Evolutionary conservation across 2,113 vertebrate species (phyloP).

Genomic region (Monopterus albus): DNA sequence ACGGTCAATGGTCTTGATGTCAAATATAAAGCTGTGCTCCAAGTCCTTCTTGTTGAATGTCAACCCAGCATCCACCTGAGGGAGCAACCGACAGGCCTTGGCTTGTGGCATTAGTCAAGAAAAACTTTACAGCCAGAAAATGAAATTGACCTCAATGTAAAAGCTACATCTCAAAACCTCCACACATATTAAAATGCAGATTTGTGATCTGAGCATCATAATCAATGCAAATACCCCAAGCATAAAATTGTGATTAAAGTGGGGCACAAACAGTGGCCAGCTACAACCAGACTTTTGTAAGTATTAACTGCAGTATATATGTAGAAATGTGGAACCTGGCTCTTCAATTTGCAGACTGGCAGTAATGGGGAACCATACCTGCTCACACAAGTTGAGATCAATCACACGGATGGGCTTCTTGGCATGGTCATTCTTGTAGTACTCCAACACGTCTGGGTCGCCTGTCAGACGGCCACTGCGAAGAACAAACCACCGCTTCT

Average conservation of each 20-base stretch:
- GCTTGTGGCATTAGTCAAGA: neutral
- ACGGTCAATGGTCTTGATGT: constrained; percentile 98
- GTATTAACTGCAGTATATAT: neutral
- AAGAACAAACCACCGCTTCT: constrained; percentile 98
- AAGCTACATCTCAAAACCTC: neutral
- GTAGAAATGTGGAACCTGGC: neutral
- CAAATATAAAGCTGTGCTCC: constrained; percentile 99
- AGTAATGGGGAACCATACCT: constrained; percentile 66
- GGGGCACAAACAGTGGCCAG: neutral
- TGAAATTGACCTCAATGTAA: neutral
- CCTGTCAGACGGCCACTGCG: constrained; percentile 96
- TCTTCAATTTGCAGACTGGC: neutral
- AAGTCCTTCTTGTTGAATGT: constrained; percentile 98
- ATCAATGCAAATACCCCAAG: neutral
- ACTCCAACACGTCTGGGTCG: constrained; percentile 97
- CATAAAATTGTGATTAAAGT: neutral
- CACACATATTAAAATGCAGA: neutral
- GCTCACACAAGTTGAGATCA: constrained; percentile 98
- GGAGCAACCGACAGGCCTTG: neutral
- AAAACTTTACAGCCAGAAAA: neutral
- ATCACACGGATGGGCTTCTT: constrained; percentile 99
- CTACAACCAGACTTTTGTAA: neutral
- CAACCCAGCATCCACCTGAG: constrained; percentile 94
- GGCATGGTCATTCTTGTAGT: constrained; percentile 99
- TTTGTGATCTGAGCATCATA: neutral